Evolutionary conservation across 1,140 invertebrate genomes (phyloP), one percentile per base, ranked within the genome.

Genomic region (Drosophila nannoptera): DNA sequence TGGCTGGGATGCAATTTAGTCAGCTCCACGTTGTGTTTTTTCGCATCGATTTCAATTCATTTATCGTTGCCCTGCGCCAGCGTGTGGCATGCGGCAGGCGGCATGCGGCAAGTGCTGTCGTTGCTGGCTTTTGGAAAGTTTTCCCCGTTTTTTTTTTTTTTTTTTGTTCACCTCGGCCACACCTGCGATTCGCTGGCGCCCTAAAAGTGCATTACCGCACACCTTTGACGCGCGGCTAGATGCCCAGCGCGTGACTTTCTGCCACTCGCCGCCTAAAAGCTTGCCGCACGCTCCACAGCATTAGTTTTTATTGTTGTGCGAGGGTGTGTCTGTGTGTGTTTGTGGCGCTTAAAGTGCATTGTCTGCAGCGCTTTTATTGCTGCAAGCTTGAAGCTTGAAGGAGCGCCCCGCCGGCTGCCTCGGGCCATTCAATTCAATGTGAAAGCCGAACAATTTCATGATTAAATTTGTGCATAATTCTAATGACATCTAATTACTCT

Each of bases 341-440:
- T 42, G 43, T 71, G 52, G 43, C 61, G 71, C 71, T 82, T 75
- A 77, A 82, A 77, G 58, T 50, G 75, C 81, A 82, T 82, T 82
- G 78, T 71, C 74, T 77, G 63, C 75, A 63, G 69, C 75, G 77
- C 71, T 82, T 77, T 60, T 71, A 77, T 69, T 81, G 67, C 58
- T 38, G 7, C 48, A 31, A 32, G 35, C 43, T 43, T 32, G 31
- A 32, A 12, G n/a, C n/a, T n/a, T 45, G 31, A 5, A 8, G 36
- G 31, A 3, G 12, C 40, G 12, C n/a, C 4, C n/a, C 5, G 12
- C 11, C 3, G 11, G 38, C 5, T n/a, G 38, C n/a, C 14, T 12
- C 12, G 40, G 12, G 2, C 5, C 40, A 3, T 38, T 38, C 5
- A 38, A 72, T 74, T 75, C 75, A 53, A 75, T 75, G 75, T 75